Evolutionary conservation across 1,140 invertebrate species (phyloP).

Genomic region (Hyposmocoma kahamanoa): DNA sequence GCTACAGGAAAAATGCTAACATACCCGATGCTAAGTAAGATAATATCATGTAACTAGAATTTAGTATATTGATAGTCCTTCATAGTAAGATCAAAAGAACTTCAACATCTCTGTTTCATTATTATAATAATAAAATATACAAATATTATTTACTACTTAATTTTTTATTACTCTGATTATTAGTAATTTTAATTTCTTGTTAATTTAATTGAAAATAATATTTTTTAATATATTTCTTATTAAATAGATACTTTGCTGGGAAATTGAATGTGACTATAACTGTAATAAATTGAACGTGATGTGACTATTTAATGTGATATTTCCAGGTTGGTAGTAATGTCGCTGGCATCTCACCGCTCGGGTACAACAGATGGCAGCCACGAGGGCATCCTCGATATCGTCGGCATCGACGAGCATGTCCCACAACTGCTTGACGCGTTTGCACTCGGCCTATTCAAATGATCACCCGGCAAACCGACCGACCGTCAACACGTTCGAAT

Average conservation of each 20-base stretch:
- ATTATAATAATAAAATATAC: too few relatives aligned
- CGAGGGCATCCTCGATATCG: slow-evolving; percentile 54
- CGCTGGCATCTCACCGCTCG: slow-evolving; percentile 49
- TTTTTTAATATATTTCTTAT: slow-evolving; percentile 6
- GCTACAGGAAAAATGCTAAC: slow-evolving; percentile 26
- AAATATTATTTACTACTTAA: too few relatives aligned
- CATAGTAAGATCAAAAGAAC: too few relatives aligned
- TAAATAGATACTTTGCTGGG: too few relatives aligned
- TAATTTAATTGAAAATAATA: too few relatives aligned
- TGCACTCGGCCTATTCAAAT: slow-evolving; percentile 51
- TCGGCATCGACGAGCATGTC: slow-evolving; percentile 58
- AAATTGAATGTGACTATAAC: too few relatives aligned
- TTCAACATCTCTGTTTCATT: too few relatives aligned
- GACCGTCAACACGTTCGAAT: neutral
- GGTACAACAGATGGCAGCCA: slow-evolving; percentile 48
- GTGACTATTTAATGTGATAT: neutral
- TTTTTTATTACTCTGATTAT: too few relatives aligned
- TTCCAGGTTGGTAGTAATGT: slow-evolving; percentile 54
- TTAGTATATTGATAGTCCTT: too few relatives aligned
- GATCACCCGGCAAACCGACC: slow-evolving; percentile 15
- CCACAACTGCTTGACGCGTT: slow-evolving; percentile 60
- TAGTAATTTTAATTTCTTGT: too few relatives aligned
- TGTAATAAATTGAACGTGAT: too few relatives aligned
- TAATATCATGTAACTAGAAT: too few relatives aligned
- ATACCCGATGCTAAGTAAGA: slow-evolving; percentile 46